Evolutionary conservation across 2,113 vertebrate genomes (phyloP).

Genomic region (Hucho hucho): DNA sequence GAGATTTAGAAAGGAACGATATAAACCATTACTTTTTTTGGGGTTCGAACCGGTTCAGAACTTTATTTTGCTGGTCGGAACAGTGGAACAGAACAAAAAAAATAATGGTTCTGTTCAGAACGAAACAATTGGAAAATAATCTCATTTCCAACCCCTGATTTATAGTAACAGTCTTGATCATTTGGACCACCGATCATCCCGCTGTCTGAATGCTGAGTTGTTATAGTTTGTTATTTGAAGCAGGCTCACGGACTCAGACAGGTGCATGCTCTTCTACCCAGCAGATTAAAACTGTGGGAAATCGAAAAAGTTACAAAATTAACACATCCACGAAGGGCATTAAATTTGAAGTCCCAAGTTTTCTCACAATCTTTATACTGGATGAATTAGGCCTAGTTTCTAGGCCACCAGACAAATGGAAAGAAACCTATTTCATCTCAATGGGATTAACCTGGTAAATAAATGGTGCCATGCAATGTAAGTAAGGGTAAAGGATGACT

Average conservation of each 20-base stretch:
- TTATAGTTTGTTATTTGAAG: background rate
- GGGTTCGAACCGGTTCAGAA: too few species aligned
- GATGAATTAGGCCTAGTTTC: background rate
- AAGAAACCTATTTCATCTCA: background rate
- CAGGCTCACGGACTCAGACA: background rate
- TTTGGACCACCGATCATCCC: background rate
- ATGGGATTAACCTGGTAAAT: background rate
- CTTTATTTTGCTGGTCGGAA: too few species aligned
- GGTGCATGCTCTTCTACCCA: background rate
- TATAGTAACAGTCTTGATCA: background rate
- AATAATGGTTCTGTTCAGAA: too few species aligned
- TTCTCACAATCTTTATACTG: background rate
- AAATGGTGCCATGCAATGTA: background rate
- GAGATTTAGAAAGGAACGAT: too few species aligned
- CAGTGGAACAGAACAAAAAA: too few species aligned
- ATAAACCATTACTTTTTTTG: too few species aligned
- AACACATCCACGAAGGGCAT: background rate
- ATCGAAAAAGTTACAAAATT: too few species aligned
- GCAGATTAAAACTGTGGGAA: background rate
- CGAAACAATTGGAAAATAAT: too few species aligned
- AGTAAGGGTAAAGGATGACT: background rate
- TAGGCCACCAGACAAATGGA: background rate
- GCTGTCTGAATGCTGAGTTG: background rate
- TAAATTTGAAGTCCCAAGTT: background rate
- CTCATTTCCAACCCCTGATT: background rate